phyloP scores from a whole-genome alignment of 2,888 invertebrate genomes.

The Ormyrus thymus region DNA sequence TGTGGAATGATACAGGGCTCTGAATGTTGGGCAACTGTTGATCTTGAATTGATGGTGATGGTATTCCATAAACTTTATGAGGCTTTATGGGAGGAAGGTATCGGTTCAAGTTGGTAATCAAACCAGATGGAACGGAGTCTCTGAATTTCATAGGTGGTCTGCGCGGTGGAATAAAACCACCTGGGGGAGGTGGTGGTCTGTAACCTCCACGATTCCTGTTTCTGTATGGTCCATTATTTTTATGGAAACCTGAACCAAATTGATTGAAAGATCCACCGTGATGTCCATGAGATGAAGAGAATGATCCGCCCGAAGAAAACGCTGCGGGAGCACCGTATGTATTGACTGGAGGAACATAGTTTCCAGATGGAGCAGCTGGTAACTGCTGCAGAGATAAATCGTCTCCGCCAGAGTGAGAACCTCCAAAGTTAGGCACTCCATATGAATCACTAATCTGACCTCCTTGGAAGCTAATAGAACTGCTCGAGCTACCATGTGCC shows the following conservation, averaged over 20 bases:
- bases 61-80: conserved; percentile 64
- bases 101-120: conserved; percentile 80
- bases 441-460: conserved; percentile 51
- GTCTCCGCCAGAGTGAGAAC: conserved; percentile 52
- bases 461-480: conserved; percentile 37
- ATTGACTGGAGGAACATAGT: conserved; percentile 55
- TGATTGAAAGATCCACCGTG: conserved; percentile 66
- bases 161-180: conserved; percentile 66
- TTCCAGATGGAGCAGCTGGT: conserved; percentile 58
- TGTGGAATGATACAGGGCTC: conserved; percentile 64
- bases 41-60: conserved; percentile 61
- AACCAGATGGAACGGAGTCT: conserved; percentile 83
- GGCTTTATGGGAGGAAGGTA: conserved; percentile 64
- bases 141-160: conserved; percentile 82
- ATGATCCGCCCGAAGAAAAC: conserved; percentile 18
- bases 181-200: conserved; percentile 59
- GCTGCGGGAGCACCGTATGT: conserved; percentile 53
- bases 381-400: conserved; percentile 63
- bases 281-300: conserved; percentile 72
- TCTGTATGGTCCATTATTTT: conserved; percentile 58
- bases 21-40: conserved; percentile 65
- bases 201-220: conserved; percentile 52
- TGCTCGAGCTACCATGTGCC: conserved; percentile 54
- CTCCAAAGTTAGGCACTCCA: conserved; percentile 46
- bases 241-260: conserved; percentile 48